Percentiles rank a stretch among this genome's conserved stretches.
phyloP scores from a whole-genome alignment of 2,888 invertebrate species.

The Agonum fuliginosum region DNA sequence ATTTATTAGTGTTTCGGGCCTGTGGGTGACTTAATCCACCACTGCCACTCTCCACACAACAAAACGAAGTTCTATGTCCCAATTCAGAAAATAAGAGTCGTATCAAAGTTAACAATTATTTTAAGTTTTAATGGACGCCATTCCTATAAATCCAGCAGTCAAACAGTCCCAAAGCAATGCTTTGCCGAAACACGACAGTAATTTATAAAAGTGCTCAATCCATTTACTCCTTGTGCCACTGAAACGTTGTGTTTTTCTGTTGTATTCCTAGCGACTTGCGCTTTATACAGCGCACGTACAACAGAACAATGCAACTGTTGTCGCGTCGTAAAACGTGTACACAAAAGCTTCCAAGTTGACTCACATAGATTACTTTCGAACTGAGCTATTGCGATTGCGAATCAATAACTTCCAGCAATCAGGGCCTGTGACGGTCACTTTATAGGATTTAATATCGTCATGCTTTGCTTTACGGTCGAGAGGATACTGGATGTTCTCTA shows the following conservation, averaged over 20 bases:
- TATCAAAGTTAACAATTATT: conserved; percentile 47
- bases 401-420: conserved; percentile 49
- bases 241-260: conserved; percentile 49
- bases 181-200: conserved; percentile 55
- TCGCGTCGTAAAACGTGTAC: conserved; percentile 56
- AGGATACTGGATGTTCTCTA: background rate
- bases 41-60: too few species aligned
- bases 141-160: conserved; percentile 40
- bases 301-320: conserved; percentile 55
- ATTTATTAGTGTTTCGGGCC: too few species aligned
- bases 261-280: conserved; percentile 4
- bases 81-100: background rate
- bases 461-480: background rate
- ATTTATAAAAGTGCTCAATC: conserved; percentile 60
- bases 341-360: conserved; percentile 52
- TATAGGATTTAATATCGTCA: conserved; percentile 36
- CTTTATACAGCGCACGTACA: conserved; percentile 16
- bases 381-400: conserved; percentile 57
- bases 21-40: too few species aligned
- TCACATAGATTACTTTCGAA: conserved; percentile 55
- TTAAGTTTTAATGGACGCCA: conserved; percentile 52
- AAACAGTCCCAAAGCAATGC: conserved; percentile 45
- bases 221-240: conserved; percentile 55
- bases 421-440: conserved; percentile 7
- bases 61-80: too few species aligned